Base-by-base conservation (phyloP, 2,888 invertebrate species). In the Dolichopus griseipennis region DNA sequence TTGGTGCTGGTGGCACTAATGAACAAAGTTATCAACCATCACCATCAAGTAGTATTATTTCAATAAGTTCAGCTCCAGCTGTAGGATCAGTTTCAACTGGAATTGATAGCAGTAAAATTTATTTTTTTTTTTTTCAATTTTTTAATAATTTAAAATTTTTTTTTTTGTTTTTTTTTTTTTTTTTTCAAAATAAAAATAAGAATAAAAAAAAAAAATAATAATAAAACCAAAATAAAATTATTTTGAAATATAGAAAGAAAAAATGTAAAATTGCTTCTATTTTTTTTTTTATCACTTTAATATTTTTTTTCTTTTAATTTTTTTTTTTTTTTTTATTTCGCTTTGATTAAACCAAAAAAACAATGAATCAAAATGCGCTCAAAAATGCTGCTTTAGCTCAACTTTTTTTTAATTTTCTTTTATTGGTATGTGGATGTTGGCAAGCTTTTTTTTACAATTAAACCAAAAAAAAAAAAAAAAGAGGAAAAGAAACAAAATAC, bases 1-100 rank as follows among this genome's bases (percentile, higher is more conserved):
- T 15, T 41, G 27, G 27, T 27, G n/a, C n/a, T n/a, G 52, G 52
- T 52, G 18, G 6, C 1, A 79, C 78, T 73, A 72, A 34, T 71
- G 72, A 68, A 8, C 43, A 65, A 9, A 34, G 61, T 18, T 65
- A 27, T 22, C 65, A 43, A 8, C 64, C 12, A 66, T 66, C 22
- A 34, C 64, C 64, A 33, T 20, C 64, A 37, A 64, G 33, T 64
- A 64, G 64, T 69, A 68, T 15, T 63, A 68, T 20, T 68, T 68
- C 67, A 68, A 69, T 61, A 62, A 66, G 27, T 67, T 70, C 15
- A 71, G 71, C 67, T 70, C 68, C 21, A 68, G 65, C 34, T 69
- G 52, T 52, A 18, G 70, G 3, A 67, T 70, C 5, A 34, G 64
- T 62, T 65, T 65, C 33, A 64, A n/a, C 20, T 37, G 37, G 37